Evolutionary conservation across 2,113 vertebrate genomes (phyloP), one percentile per base, ranked within the genome.

Genomic region (Rutilus rutilus): DNA sequence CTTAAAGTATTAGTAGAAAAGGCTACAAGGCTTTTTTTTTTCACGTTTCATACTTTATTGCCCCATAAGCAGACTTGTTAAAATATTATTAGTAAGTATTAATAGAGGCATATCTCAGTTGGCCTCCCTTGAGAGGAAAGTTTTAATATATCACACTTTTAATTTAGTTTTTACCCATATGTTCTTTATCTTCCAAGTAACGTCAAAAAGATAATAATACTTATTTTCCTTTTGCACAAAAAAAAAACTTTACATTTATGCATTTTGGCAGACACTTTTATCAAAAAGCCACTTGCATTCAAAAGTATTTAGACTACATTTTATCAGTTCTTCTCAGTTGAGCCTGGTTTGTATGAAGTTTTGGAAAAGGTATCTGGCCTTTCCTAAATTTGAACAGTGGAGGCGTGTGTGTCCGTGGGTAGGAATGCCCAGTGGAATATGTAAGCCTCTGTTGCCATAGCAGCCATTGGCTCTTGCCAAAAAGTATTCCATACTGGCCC

Each of bases 381-480:
- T 80, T 85, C 54, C 82, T 76, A 27, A 85, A 85, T 71, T 42
- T 21, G 45, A 42, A 42, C 9, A 74, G 25, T 65, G 36, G 65
- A 77, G 85, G 82, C 78, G 71, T 83, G 69, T 75, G 74, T 71
- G 82, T 57, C 45, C 42, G 84, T 83, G 67, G 60, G 87, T 81
- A 64, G 85, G 50, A 84, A 85, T 80, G 78, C 86, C 74, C 65
- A 62, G 73, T 64, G 84, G 87, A 74, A 87, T 77, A 82, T 88
- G 85, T 86, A 83, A 86, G 85, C 74, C 78, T 69, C 39, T 69
- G 90, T 91, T 89, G 77, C 89, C 65, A 87, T 88, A 88, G 89
- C 87, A 91, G 86, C 89, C 73, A 82, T 84, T 83, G 77, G 80
- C 67, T 83, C 39, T 67, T 87, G 82, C 79, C 78, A 86, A 84